These are phyloP conservation scores for Globia sparganii DNA, from an alignment of 2,888 invertebrate species.

Conservation along the genomic window DNA sequence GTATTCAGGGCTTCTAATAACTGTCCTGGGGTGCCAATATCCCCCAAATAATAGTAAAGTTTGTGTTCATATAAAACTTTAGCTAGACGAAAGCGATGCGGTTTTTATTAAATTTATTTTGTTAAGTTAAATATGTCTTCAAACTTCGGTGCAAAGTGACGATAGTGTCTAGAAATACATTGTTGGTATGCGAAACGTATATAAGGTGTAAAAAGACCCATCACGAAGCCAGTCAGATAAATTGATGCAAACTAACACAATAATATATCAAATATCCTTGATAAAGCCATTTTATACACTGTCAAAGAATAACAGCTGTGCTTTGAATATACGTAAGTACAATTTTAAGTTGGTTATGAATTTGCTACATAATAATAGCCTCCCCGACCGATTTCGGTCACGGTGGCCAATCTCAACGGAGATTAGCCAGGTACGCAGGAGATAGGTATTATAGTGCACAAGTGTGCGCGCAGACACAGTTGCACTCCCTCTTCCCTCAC, in stretches of 20 bases:
- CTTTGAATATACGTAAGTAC: too few species aligned
- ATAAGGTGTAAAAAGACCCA: background rate
- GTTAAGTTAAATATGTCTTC: background rate
- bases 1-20: background rate
- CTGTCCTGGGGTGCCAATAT: conserved; percentile 12
- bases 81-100: background rate
- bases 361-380: too few species aligned
- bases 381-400: too few species aligned
- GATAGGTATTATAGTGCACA: too few species aligned
- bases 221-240: background rate
- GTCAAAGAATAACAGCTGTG: too few species aligned
- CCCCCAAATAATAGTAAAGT: background rate
- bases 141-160: background rate
- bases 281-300: background rate
- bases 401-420: too few species aligned
- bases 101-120: background rate
- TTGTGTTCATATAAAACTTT: background rate
- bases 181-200: background rate
- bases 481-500: too few species aligned
- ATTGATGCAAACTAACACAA: background rate
- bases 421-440: too few species aligned
- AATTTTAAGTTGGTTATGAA: too few species aligned
- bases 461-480: too few species aligned
- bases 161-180: too few species aligned
- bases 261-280: background rate